Evolutionary conservation across 1,140 invertebrate species (phyloP), one percentile per base, ranked within the genome.

Genomic region (Samia ricini): DNA sequence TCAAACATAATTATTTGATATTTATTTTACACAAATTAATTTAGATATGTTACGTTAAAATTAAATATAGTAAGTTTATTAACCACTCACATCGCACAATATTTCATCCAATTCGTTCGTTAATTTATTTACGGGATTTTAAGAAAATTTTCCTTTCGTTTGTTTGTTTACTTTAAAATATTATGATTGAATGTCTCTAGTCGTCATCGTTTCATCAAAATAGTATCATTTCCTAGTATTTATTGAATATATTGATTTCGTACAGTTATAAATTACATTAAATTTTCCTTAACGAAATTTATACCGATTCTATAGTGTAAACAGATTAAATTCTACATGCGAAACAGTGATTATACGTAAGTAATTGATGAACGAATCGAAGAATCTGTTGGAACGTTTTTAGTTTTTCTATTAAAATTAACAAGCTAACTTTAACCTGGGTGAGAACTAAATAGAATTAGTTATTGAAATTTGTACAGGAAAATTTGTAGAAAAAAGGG

Each of bases 81-180:
- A 1, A 42, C 33, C 12, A n/a, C n/a, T n/a, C 33, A 42, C 4
- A 10, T 42, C 3, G 10, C 33, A 42, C 12, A 12, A n/a, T 42
- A 42, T 15, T 42, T 42, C n/a, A 42, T 42, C 12, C 3, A 42
- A 15, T 15, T 3, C 0, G 33, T 42, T 42, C 33, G 15, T 42
- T 42, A 15, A 42, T 15, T 42, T 42, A 42, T 42, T 42, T 42
- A 42, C 15, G 33, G 33, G 4, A n/a, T 10, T 42, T 15, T 42
- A 12, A 42, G 33, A 57, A 71, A 73, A 75, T 55, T 76, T 76
- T 74, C 74, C 70, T 22, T 65, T 26, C 58, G 51, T 50, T 56
- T 72, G 69, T 71, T 79, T 79, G 68, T 72, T 75, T 70, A 61
- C 62, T 24, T 36, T 66, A 55, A 57, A 26, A 62, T 62, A 29